phyloP scores from a whole-genome alignment of 2,113 vertebrate genomes.

The Labeo catla region DNA sequence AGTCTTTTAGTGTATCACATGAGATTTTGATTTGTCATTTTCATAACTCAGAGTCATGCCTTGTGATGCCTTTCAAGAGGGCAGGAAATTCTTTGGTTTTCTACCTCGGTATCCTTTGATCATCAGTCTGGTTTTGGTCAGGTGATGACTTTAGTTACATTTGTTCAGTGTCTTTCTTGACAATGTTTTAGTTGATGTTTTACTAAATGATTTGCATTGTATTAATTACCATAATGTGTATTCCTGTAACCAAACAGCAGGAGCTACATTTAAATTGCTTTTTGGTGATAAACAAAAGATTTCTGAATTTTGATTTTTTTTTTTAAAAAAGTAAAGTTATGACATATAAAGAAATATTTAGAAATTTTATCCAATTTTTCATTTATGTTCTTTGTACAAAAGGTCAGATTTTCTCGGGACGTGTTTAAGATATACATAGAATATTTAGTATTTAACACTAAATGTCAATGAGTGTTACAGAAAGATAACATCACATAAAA shows the following conservation, averaged over 20 bases:
- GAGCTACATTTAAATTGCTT: neutral
- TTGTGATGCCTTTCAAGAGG: slow-evolving; percentile 22
- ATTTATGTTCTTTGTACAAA: neutral
- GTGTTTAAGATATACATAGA: neutral
- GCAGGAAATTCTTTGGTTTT: slow-evolving; percentile 44
- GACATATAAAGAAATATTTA: neutral
- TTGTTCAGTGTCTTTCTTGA: slow-evolving; percentile 1
- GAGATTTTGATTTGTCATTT: slow-evolving; percentile 16
- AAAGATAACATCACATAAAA: neutral
- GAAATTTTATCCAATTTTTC: neutral
- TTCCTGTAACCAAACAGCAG: slow-evolving; percentile 22
- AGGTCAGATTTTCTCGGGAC: neutral
- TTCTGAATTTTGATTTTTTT: neutral
- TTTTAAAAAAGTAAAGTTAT: no score
- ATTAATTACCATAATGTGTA: neutral
- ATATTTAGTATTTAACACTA: neutral
- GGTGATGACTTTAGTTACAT: neutral
- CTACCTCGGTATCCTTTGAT: neutral
- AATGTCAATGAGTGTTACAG: neutral
- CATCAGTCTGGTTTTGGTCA: neutral
- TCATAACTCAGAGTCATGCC: neutral
- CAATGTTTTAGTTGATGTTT: slow-evolving; percentile 40
- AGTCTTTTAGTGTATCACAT: neutral
- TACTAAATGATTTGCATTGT: slow-evolving; percentile 3
- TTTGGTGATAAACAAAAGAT: neutral